These are phyloP conservation scores for Coleophora deauratella DNA, from an alignment of 2,888 invertebrate species.

Conservation along the genomic window DNA sequence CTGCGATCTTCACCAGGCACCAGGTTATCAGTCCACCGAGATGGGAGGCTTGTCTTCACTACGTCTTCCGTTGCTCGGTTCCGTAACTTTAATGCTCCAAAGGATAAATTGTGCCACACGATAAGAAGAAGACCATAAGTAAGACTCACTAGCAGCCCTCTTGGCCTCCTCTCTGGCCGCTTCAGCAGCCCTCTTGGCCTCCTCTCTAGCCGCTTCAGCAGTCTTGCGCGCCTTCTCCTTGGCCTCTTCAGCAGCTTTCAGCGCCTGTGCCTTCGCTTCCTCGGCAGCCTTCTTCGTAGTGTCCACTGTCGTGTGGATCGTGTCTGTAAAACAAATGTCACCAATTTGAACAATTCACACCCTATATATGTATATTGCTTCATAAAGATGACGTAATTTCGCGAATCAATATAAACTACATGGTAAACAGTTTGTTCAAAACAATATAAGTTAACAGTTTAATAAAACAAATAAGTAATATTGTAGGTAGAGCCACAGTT, in stretches of 20 bases:
- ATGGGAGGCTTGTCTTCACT: too few species aligned
- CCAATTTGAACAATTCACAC: too few species aligned
- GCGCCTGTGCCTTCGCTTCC: conserved; percentile 43
- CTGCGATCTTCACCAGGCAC: too few species aligned
- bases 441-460: not conserved
- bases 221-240: conserved; percentile 55
- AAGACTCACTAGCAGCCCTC: too few species aligned
- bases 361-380: not conserved
- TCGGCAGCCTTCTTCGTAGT: conserved; percentile 61
- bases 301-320: conserved; percentile 58
- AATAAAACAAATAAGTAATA: not conserved
- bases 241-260: conserved; percentile 54
- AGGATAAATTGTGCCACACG: too few species aligned
- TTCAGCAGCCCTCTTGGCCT: conserved; percentile 56
- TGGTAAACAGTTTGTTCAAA: too few species aligned
- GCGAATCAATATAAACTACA: not conserved
- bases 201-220: conserved; percentile 52
- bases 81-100: too few species aligned
- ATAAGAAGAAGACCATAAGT: too few species aligned
- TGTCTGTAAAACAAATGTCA: conserved; percentile 30
- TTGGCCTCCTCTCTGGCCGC: conserved; percentile 62
- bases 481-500: not conserved
- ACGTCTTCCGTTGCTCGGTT: too few species aligned
- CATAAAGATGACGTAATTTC: not conserved
- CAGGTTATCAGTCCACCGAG: too few species aligned